A percentile compares a stretch with the other conserved stretches of the same genome.
Conservation (phyloP, 2,797 vertebrate genomes). For the Taenioides sp. region DNA sequence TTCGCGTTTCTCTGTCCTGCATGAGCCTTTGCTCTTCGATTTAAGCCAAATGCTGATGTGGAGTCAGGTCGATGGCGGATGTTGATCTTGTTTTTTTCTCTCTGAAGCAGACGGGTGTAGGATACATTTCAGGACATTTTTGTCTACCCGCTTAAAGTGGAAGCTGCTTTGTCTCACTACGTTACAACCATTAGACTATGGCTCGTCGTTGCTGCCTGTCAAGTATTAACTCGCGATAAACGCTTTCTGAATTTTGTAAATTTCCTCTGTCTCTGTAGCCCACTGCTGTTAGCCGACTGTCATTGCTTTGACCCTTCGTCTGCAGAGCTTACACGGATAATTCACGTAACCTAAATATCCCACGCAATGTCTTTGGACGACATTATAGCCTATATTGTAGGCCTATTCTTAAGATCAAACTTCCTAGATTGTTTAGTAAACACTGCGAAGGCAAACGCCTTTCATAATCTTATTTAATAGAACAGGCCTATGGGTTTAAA, state of each 20-base stretch:
- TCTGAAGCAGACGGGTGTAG: constrained; percentile 13
- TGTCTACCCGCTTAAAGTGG: background rate
- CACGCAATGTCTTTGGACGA: constrained; percentile 14
- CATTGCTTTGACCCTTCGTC: constrained; percentile 81
- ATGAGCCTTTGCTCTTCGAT: constrained; percentile 36
- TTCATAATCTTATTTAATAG: constrained; percentile 27
- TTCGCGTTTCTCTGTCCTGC: background rate
- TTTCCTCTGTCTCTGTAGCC: constrained; percentile 15
- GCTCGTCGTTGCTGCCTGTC: background rate
- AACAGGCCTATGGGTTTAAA: background rate
- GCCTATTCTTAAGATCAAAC: background rate
- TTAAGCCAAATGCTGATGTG: constrained; percentile 66
- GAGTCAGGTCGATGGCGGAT: constrained; percentile 57
- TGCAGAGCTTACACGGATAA: constrained; percentile 71
- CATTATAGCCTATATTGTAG: background rate
- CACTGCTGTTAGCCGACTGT: constrained; percentile 70
- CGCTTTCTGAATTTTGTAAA: background rate
- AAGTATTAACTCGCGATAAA: background rate
- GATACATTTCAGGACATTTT: background rate
- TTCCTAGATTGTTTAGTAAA: constrained; percentile 39
- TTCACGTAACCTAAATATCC: constrained; percentile 71
- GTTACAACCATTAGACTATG: background rate
- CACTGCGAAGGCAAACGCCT: constrained; percentile 22
- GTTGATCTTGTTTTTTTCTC: constrained; percentile 50
- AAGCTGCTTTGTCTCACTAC: background rate